Conservation (phyloP, 2,113 vertebrate species). For the Hemicordylus capensis region DNA sequence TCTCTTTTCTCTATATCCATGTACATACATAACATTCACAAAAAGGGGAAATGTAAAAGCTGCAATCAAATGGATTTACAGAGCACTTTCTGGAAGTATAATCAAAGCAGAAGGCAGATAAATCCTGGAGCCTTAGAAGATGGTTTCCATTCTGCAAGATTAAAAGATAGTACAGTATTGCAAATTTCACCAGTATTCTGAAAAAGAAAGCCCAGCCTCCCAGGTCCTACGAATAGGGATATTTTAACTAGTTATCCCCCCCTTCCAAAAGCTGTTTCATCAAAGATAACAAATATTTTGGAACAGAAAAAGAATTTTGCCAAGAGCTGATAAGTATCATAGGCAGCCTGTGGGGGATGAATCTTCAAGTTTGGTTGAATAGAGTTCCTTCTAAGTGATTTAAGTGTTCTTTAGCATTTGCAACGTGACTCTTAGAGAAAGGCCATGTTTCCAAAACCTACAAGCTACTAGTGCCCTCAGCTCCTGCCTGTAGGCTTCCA, state of each 20-base stretch:
- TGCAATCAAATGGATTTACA: background rate
- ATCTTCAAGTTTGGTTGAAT: background rate
- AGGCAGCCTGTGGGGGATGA: conserved; percentile 17
- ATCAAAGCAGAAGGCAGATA: background rate
- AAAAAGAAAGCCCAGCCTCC: background rate
- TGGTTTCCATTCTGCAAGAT: background rate
- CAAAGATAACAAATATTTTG: background rate
- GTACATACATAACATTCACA: too few relatives aligned
- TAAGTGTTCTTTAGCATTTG: background rate
- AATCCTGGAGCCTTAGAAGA: background rate
- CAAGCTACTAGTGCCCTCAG: too few relatives aligned
- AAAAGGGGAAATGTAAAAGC: too few relatives aligned
- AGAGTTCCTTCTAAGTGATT: background rate
- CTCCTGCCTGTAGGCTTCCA: too few relatives aligned
- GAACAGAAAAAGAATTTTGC: background rate
- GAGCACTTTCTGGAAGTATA: background rate
- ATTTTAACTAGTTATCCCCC: background rate
- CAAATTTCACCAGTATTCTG: background rate
- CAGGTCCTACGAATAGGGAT: background rate
- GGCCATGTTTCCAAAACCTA: background rate
- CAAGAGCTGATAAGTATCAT: conserved; percentile 10
- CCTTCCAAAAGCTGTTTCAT: background rate
- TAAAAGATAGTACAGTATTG: background rate
- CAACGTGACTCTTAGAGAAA: background rate
- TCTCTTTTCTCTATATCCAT: too few relatives aligned